These are phyloP conservation scores for Tolmerus cingulatus DNA, from an alignment of 2,888 invertebrate genomes.

Conservation along the genomic window DNA sequence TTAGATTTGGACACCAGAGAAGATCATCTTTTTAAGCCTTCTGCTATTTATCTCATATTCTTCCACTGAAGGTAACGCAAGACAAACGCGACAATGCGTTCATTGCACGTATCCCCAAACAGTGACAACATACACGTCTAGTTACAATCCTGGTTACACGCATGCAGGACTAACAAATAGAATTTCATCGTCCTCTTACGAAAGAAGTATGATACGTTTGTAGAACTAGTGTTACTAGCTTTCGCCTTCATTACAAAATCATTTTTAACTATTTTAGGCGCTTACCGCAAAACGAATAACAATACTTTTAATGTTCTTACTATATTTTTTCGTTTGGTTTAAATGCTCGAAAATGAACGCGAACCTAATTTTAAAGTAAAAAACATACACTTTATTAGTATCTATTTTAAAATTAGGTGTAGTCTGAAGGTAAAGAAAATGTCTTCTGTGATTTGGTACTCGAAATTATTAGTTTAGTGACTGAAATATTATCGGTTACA, in stretches of 20 bases:
- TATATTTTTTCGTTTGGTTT: neutral
- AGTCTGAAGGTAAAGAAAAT: too few relatives aligned
- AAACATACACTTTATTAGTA: too few relatives aligned
- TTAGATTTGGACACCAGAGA: neutral
- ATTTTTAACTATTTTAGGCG: neutral
- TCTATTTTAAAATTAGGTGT: too few relatives aligned
- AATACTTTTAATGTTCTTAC: neutral
- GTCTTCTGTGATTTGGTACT: too few relatives aligned
- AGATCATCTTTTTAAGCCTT: neutral
- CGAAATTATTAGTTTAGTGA: too few relatives aligned
- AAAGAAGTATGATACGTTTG: neutral
- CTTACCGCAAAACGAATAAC: neutral
- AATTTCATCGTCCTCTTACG: neutral
- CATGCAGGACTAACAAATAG: neutral
- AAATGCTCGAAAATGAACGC: neutral
- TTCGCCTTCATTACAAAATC: neutral
- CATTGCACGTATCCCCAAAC: slow-evolving; percentile 8
- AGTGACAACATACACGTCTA: neutral
- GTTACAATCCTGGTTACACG: neutral
- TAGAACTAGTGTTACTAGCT: neutral
- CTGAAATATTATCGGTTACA: too few relatives aligned
- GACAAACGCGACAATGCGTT: neutral
- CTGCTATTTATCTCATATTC: neutral
- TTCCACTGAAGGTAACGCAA: neutral
- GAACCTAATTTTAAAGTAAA: neutral